Percentiles rank a stretch among this genome's conserved stretches.
Evolutionary conservation across 2,888 invertebrate species (phyloP).

Genomic region (Magallana nippona): DNA sequence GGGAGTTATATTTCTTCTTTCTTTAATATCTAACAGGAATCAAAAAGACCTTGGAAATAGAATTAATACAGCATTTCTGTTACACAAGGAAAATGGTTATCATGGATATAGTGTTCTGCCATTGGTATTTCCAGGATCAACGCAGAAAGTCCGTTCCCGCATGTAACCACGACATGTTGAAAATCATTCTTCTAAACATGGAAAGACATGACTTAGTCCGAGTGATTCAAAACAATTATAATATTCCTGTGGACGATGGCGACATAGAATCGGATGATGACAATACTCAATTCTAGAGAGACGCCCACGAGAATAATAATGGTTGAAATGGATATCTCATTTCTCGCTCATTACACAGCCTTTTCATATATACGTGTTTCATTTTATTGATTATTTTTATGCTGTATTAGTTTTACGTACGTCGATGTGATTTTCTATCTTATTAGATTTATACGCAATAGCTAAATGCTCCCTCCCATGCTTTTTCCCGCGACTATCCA

Average conservation of each 20-base stretch:
- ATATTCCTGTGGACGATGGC: not conserved
- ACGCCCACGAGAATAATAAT: too few relatives aligned
- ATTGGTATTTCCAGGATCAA: constrained; percentile 17
- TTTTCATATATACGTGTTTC: too few relatives aligned
- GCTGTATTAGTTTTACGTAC: too few relatives aligned
- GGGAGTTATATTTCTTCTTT: not conserved
- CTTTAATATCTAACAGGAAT: constrained; percentile 16
- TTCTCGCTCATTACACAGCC: too few relatives aligned
- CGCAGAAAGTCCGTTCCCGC: not conserved
- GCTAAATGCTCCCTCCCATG: too few relatives aligned
- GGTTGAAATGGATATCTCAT: too few relatives aligned
- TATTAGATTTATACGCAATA: too few relatives aligned
- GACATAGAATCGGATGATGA: constrained; percentile 39
- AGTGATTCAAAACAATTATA: constrained; percentile 4
- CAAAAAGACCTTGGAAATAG: constrained; percentile 6
- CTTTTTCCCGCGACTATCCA: too few relatives aligned
- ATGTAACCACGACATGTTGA: constrained; percentile 33
- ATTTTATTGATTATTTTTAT: too few relatives aligned
- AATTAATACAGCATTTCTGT: constrained; percentile 38
- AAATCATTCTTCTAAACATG: constrained; percentile 12
- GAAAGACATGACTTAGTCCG: constrained; percentile 32
- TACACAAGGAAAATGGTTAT: constrained; percentile 37
- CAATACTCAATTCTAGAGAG: constrained; percentile 33
- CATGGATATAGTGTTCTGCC: constrained; percentile 32
- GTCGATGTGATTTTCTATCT: too few relatives aligned